These are phyloP conservation scores for Callosobruchus maculatus DNA, from an alignment of 2,888 invertebrate species.

Conservation along the genomic window DNA sequence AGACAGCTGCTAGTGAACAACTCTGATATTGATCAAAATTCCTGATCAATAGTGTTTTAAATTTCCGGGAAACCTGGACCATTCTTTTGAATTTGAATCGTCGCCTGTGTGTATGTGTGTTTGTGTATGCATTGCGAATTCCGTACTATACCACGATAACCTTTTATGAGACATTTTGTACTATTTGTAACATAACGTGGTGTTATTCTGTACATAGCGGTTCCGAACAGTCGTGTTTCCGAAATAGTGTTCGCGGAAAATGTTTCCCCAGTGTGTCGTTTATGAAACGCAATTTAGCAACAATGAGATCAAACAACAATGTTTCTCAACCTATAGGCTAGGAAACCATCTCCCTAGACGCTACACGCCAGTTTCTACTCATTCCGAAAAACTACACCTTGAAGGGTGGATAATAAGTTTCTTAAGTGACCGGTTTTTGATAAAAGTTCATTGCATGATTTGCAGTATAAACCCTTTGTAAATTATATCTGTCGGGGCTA, in stretches of 20 bases:
- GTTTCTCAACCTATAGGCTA: no score
- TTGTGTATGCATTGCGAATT: neutral
- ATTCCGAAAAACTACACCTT: no score
- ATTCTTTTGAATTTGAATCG: neutral
- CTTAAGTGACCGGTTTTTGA: no score
- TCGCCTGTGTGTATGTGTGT: neutral
- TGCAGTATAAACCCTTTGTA: no score
- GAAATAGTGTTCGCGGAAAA: neutral
- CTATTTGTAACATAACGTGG: neutral
- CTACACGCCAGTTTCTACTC: no score
- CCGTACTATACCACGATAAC: neutral
- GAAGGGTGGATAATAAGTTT: no score
- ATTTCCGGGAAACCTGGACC: neutral
- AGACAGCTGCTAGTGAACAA: slow-evolving; percentile 27
- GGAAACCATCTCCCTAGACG: no score
- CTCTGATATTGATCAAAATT: slow-evolving; percentile 18
- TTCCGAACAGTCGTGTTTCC: neutral
- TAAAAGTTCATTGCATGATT: no score
- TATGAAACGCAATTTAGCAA: no score
- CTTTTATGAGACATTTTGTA: neutral
- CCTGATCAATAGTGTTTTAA: neutral
- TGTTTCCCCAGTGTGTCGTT: no score
- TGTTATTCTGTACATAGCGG: neutral
- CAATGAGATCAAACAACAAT: no score
- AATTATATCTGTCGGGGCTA: no score